Percentiles rank a stretch among this genome's conserved stretches.
These are phyloP conservation scores for Meghimatium bilineatum DNA, from an alignment of 2,888 invertebrate genomes.

Conservation along the genomic window DNA sequence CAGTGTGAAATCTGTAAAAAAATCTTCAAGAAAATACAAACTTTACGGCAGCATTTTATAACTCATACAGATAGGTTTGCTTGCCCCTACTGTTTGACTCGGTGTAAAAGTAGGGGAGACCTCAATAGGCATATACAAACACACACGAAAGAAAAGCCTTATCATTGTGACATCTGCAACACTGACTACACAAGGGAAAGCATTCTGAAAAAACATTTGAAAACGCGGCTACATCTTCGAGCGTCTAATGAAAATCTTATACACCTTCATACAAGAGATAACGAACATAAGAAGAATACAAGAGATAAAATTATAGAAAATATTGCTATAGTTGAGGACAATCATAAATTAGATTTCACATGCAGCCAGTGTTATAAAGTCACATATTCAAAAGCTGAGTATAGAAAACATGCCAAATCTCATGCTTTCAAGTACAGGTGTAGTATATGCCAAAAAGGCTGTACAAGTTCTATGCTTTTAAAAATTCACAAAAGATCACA, in stretches of 20 bases:
- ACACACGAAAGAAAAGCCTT: conserved; percentile 48
- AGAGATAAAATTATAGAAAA: background rate
- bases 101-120: conserved; percentile 48
- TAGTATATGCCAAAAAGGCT: conserved; percentile 43
- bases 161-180: conserved; percentile 44
- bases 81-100: conserved; percentile 37
- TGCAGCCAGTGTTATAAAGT: conserved; percentile 34
- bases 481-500: conserved; percentile 41
- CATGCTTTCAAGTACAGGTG: conserved; percentile 28
- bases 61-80: conserved; percentile 48
- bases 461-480: conserved; percentile 31
- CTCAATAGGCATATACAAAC: conserved; percentile 43
- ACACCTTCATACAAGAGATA: background rate
- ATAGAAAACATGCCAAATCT: conserved; percentile 28
- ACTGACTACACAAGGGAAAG: conserved; percentile 39
- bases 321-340: background rate
- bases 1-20: conserved; percentile 40
- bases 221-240: conserved; percentile 27
- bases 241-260: conserved; percentile 4
- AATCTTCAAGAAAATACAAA: conserved; percentile 42
- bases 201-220: conserved; percentile 42
- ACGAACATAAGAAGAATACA: no score
- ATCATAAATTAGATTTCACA: conserved; percentile 25
- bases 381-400: conserved; percentile 22
- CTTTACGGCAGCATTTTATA: conserved; percentile 47